A percentile compares a stretch with the other conserved stretches of the same genome.
These are phyloP conservation scores for Pilophorus perplexus DNA, from an alignment of 2,888 invertebrate genomes.

Conservation along the genomic window DNA sequence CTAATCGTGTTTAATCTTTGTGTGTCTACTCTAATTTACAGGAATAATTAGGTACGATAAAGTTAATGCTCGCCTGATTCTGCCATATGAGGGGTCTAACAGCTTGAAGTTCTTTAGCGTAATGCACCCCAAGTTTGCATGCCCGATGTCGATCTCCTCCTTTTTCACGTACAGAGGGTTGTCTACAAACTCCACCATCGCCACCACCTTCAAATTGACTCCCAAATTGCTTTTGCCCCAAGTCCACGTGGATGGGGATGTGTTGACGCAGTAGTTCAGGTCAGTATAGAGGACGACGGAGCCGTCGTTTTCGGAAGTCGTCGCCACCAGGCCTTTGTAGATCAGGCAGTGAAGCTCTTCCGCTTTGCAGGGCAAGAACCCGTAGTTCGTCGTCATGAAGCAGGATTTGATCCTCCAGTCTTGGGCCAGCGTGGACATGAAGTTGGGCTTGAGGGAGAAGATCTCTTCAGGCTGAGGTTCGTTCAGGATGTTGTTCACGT, in stretches of 20 bases:
- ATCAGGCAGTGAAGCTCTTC: constrained; percentile 35
- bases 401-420: constrained; percentile 27
- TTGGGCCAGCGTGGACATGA: constrained; percentile 22
- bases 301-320: constrained; percentile 10
- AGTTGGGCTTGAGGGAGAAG: constrained; percentile 29
- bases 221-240: constrained; percentile 43
- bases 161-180: neutral
- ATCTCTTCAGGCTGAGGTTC: constrained; percentile 22
- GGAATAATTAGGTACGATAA: no score
- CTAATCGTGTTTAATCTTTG: no score
- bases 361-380: constrained; percentile 25
- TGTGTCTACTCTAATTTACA: no score
- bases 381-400: neutral
- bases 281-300: constrained; percentile 29
- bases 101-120: neutral
- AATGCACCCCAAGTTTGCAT: neutral
- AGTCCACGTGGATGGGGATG: constrained; percentile 6
- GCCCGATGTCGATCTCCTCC: neutral
- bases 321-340: constrained; percentile 25
- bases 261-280: constrained; percentile 31
- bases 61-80: no score
- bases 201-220: constrained; percentile 23
- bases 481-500: constrained; percentile 7
- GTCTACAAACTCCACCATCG: constrained; percentile 37
- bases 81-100: neutral